Evolutionary conservation across 2,888 invertebrate species (phyloP), one percentile per base, ranked within the genome.

Genomic region (Lasioglossum calceatum): DNA sequence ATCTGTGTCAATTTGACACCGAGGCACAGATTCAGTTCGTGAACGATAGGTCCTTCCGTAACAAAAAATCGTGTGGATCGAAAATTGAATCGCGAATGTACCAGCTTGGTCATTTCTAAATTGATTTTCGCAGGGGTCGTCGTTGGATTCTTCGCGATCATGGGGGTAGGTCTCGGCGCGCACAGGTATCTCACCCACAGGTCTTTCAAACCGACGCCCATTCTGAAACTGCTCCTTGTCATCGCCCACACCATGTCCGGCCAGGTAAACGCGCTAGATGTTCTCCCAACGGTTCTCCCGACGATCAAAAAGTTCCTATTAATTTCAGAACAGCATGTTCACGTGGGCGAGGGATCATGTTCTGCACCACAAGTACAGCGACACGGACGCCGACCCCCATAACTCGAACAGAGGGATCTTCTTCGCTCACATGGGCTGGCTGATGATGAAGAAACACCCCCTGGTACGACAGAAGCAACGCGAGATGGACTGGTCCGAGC

Each of bases 341-440:
- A 97, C 97, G 84, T 98, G 98, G 98, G 97, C 96, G n/a, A 96
- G 98, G 47, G 98, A 98, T 93, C 98, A 98, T 94, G 96, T 98
- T 8, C 97, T 97, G 85, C 98, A 98, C 92, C 98, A 98, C 95
- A 98, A 98, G 93, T 98, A 97, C 95, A 96, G 96, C 88, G 97
- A 97, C 91, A 97, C 97, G 0, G 97, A 97, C 91, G 98, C 96
- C 0, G 98, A 98, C 94, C 98, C 98, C 0, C 98, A 98, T 95
- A 98, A 98, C 93, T 96, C 97, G 0, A 96, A 96, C 73, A 96
- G 98, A 72, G 98, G 98, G 0, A 98, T 98, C 96, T 98, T 98
- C 96, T 98, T 98, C 95, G 96, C 97, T 3, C 98, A 98, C 94
- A 96, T 98, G 78, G 98, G 98, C 10, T 99, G 98, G 98, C 95